Evolutionary conservation across 2,797 vertebrate species (phyloP), one percentile per base, ranked within the genome.

Genomic region (Silurus lanzhouensis): DNA sequence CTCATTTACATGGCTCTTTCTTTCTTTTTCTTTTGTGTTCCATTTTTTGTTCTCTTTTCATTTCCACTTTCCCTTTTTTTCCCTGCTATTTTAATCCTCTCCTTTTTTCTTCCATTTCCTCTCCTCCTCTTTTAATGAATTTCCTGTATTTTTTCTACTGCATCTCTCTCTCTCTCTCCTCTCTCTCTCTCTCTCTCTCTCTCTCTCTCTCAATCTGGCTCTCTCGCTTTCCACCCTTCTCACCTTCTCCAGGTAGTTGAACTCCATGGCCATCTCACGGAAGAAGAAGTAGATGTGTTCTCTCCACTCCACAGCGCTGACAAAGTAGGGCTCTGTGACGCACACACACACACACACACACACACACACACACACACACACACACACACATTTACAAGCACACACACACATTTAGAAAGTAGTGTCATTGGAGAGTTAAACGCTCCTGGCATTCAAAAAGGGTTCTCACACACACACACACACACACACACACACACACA

Each of bases 271-370:
- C 1, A 99, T 98, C 92, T 99, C 98, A 81, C 97, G 93, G 94
- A 99, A 99, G 95, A 99, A 99, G 95, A 99, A 99, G 92, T 99
- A 99, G 89, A 99, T 95, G 79, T 99, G 98, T 83, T 95, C 95
- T 78, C 94, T 97, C 96, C 97, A 99, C 85, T 99, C 97, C 90
- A 99, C 97, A 0, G 97, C 95, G 0, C 96, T 98, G 89, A 99
- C 96, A 0, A 99, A 99, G 89, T 96, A 98, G 0, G 98, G 98
- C 92, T 99, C 98, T 99, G 88, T 20, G 61, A 88, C 38, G 8
- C 70, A 75, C 46, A 81, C 22, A 75, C 66, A 78, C 25, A 72
- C 12, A 52, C 64, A 74, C 71, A 87, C 82, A 83, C 52, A 75
- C 61, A 72, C 76, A 85, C 58, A 83, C 67, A 88, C 27, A 88